phyloP scores from a whole-genome alignment of 2,113 vertebrate genomes.

The Ia io region DNA sequence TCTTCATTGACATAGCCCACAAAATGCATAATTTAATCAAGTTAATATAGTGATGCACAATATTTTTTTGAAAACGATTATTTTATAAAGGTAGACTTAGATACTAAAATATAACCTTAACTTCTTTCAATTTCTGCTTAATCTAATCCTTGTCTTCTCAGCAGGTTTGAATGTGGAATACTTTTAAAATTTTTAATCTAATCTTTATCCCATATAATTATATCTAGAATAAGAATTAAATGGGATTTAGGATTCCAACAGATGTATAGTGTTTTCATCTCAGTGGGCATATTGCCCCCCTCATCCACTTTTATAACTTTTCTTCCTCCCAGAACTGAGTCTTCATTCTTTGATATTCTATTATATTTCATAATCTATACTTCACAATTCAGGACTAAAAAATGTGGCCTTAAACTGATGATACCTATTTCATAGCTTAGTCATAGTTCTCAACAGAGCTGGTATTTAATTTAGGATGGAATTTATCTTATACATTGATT shows the following conservation, averaged over 20 bases:
- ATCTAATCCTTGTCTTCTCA: slow-evolving; percentile 24
- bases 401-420: not conserved
- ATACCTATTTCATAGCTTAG: not conserved
- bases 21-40: not conserved
- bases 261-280: slow-evolving; percentile 6
- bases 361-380: slow-evolving; percentile 3
- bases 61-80: not conserved
- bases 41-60: not conserved
- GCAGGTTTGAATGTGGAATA: not conserved
- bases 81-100: not conserved
- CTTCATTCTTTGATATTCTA: slow-evolving; percentile 9
- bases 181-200: not conserved
- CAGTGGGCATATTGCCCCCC: not conserved
- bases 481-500: not conserved
- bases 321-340: not conserved
- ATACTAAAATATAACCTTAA: not conserved
- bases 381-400: slow-evolving; percentile 17
- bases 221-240: slow-evolving; percentile 8
- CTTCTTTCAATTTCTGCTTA: slow-evolving; percentile 22
- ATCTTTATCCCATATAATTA: slow-evolving; percentile 17
- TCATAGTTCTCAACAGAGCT: not conserved
- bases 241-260: slow-evolving; percentile 42
- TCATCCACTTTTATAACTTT: slow-evolving; percentile 9
- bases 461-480: not conserved
- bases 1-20: not conserved